Conservation (phyloP, 1,140 invertebrate species). For the Ylistrum balloti region DNA sequence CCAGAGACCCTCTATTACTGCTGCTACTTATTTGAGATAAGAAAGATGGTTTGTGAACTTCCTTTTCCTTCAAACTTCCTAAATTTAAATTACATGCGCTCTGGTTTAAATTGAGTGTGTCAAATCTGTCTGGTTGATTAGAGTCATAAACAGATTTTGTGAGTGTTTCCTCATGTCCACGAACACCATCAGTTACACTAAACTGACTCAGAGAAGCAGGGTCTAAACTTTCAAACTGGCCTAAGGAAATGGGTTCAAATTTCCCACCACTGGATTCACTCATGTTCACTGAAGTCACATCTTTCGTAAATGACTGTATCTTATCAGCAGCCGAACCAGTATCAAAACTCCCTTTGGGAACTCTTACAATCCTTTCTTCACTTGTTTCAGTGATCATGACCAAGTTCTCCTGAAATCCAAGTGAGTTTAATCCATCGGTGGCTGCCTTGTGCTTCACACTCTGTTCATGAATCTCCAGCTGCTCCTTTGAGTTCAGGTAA, state of each 20-base stretch:
- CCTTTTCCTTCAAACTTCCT: not conserved
- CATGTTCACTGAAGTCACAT: not conserved
- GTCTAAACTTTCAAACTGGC: not conserved
- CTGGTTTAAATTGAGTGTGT: not conserved
- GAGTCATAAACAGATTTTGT: not conserved
- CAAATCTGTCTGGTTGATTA: not conserved
- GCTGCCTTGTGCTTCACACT: slow-evolving; percentile 67
- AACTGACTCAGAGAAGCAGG: not conserved
- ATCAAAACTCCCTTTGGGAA: not conserved
- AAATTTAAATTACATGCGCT: not conserved
- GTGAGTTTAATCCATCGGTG: slow-evolving; percentile 41
- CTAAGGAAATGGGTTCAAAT: not conserved
- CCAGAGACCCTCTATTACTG: not conserved
- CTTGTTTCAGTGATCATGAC: slow-evolving; percentile 37
- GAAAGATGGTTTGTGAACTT: not conserved
- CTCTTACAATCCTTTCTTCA: slow-evolving; percentile 22
- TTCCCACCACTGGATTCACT: not conserved
- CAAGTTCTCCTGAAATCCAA: not conserved
- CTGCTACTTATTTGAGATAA: not conserved
- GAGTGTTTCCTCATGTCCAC: not conserved
- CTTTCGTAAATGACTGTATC: slow-evolving; percentile 40
- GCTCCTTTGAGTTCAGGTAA: slow-evolving; percentile 69
- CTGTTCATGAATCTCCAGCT: slow-evolving; percentile 67
- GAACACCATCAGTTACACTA: not conserved
- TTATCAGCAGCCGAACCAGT: slow-evolving; percentile 9